Percentiles rank a stretch among this genome's conserved stretches.
Evolutionary conservation across 2,113 vertebrate species (phyloP).

Genomic region (Benthochromis sp.): DNA sequence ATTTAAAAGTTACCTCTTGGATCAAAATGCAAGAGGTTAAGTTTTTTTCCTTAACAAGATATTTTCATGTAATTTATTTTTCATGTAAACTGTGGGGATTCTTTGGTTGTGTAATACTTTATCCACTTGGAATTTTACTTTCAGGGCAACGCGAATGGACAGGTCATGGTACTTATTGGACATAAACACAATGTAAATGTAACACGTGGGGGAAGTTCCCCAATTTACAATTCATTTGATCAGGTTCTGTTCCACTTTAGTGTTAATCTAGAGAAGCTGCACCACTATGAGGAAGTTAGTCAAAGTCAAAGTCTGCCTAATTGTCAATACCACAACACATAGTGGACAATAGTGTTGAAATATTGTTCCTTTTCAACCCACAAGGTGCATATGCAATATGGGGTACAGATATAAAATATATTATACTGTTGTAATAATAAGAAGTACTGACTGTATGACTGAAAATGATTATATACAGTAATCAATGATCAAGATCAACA

Average conservation of each 20-base stretch:
- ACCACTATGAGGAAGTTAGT: background rate
- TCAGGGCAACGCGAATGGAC: accelerated
- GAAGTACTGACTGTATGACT: background rate
- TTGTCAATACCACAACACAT: accelerated
- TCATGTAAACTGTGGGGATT: background rate
- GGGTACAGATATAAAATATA: background rate
- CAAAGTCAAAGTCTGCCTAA: background rate
- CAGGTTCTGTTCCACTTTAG: background rate
- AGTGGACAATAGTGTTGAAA: background rate
- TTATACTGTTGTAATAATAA: background rate
- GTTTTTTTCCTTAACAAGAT: background rate
- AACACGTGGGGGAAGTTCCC: accelerated
- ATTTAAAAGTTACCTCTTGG: background rate
- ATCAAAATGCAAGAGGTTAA: background rate
- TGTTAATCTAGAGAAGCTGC: background rate
- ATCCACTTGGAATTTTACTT: background rate
- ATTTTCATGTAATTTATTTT: background rate
- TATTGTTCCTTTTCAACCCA: background rate
- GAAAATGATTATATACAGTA: background rate
- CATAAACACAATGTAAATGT: background rate
- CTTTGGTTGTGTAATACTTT: background rate
- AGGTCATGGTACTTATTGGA: background rate
- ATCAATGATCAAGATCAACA: background rate
- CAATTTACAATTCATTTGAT: background rate
- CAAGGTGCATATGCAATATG: background rate